These are phyloP conservation scores for Gambusia holbrooki DNA, from an alignment of 2,113 vertebrate genomes.

Conservation along the genomic window DNA sequence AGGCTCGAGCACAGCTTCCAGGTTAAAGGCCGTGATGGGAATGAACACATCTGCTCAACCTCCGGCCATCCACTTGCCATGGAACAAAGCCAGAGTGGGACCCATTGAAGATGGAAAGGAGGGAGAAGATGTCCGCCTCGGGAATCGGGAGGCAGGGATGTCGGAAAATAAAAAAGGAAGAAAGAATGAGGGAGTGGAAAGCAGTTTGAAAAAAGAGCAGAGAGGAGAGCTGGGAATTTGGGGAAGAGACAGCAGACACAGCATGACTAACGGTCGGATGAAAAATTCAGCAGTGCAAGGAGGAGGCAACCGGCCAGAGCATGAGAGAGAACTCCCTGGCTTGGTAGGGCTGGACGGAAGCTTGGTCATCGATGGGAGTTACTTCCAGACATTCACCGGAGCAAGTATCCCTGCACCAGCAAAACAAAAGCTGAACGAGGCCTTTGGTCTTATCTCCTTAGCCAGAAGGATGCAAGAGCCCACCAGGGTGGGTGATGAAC, in stretches of 20 bases:
- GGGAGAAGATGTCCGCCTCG: not conserved
- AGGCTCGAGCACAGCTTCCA: slow-evolving; percentile 50
- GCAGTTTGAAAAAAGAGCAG: slow-evolving; percentile 11
- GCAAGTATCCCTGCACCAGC: slow-evolving; percentile 63
- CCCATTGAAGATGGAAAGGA: slow-evolving; percentile 76
- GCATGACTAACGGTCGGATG: slow-evolving; percentile 28
- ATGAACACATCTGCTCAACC: slow-evolving; percentile 65
- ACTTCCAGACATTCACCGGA: slow-evolving; percentile 81
- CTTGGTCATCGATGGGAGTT: slow-evolving; percentile 81
- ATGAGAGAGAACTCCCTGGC: slow-evolving; percentile 67
- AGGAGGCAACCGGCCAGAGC: slow-evolving; percentile 37
- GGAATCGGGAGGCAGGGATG: slow-evolving; percentile 15
- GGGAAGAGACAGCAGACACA: slow-evolving; percentile 23
- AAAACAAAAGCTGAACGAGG: slow-evolving; percentile 77
- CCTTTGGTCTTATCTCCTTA: slow-evolving; percentile 77
- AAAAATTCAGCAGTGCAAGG: slow-evolving; percentile 30
- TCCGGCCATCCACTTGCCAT: slow-evolving; percentile 70
- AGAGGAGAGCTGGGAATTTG: slow-evolving; percentile 39
- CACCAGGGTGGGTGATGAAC: slow-evolving; percentile 51
- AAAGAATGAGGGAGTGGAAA: slow-evolving; percentile 27
- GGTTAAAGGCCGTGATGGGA: slow-evolving; percentile 77
- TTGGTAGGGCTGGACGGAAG: slow-evolving; percentile 56
- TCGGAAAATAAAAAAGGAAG: slow-evolving; percentile 19
- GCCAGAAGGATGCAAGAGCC: slow-evolving; percentile 76
- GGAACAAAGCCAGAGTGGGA: slow-evolving; percentile 89